Conservation (phyloP, 2,113 vertebrate species). For the Pygoscelis antarcticus region DNA sequence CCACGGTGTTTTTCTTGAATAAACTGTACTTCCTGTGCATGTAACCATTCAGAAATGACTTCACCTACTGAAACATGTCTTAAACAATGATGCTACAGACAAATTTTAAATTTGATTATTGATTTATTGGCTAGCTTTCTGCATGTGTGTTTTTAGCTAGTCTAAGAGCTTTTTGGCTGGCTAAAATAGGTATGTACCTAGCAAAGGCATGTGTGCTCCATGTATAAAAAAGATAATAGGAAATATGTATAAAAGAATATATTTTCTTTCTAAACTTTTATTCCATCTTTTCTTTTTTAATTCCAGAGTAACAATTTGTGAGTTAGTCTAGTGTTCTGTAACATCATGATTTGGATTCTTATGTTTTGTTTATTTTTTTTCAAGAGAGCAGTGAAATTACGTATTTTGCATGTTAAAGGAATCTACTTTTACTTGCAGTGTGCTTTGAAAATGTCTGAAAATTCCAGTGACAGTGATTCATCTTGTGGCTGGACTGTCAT, state of each 20-base stretch:
- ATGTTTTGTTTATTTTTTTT: not conserved
- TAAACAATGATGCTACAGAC: not conserved
- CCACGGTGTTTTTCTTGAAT: not conserved
- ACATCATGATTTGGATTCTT: not conserved
- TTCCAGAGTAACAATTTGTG: not conserved
- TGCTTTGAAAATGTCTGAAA: conserved; percentile 87
- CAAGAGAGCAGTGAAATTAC: not conserved
- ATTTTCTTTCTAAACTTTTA: not conserved
- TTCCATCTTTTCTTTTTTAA: not conserved
- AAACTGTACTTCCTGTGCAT: not conserved
- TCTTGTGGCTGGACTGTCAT: conserved; percentile 98
- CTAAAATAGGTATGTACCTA: not conserved
- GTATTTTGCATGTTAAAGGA: not conserved
- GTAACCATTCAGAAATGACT: not conserved
- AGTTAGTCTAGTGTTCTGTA: not conserved
- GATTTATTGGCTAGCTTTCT: not conserved
- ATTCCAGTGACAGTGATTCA: conserved; percentile 93
- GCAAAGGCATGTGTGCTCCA: not conserved
- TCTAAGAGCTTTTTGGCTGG: not conserved
- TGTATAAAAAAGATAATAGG: not conserved
- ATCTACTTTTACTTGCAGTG: conserved; percentile 61
- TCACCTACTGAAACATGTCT: not conserved
- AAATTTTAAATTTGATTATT: not conserved
- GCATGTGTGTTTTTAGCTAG: not conserved
- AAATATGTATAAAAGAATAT: not conserved